These are phyloP conservation scores for Proctacanthus coquilletti DNA, from an alignment of 1,140 invertebrate species.

Conservation along the genomic window DNA sequence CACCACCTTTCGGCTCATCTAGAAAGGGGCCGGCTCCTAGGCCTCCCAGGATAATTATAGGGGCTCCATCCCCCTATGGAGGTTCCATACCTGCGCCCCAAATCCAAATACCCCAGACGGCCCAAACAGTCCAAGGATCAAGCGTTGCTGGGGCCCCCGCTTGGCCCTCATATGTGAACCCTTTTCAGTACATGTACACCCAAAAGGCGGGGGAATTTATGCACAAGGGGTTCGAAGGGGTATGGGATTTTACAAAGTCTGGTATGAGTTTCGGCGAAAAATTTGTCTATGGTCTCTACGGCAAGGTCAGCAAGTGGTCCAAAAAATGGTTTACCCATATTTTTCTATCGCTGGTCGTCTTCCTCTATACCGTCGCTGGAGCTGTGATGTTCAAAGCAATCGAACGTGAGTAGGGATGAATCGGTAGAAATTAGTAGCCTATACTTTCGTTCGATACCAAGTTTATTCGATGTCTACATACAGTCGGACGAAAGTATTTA, in stretches of 20 bases:
- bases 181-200: constrained; percentile 41
- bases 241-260: constrained; percentile 63
- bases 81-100: not conserved
- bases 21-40: not conserved
- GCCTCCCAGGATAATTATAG: not conserved
- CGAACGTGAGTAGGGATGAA: constrained; percentile 47
- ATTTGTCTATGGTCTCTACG: constrained; percentile 59
- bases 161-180: constrained; percentile 34
- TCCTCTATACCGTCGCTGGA: constrained; percentile 60
- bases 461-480: too few relatives aligned
- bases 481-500: too few relatives aligned
- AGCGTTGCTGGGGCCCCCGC: constrained; percentile 30
- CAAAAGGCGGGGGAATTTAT: constrained; percentile 55
- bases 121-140: not conserved
- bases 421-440: too few relatives aligned
- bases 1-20: not conserved
- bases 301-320: constrained; percentile 58
- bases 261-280: constrained; percentile 69
- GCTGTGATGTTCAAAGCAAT: constrained; percentile 57
- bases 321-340: constrained; percentile 78
- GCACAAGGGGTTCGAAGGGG: constrained; percentile 55
- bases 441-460: too few relatives aligned
- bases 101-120: not conserved
- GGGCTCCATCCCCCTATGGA: not conserved
- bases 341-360: constrained; percentile 59